Evolutionary conservation across 2,888 invertebrate species (phyloP), one percentile per base, ranked within the genome.

Genomic region (Cryptocephalus primarius): DNA sequence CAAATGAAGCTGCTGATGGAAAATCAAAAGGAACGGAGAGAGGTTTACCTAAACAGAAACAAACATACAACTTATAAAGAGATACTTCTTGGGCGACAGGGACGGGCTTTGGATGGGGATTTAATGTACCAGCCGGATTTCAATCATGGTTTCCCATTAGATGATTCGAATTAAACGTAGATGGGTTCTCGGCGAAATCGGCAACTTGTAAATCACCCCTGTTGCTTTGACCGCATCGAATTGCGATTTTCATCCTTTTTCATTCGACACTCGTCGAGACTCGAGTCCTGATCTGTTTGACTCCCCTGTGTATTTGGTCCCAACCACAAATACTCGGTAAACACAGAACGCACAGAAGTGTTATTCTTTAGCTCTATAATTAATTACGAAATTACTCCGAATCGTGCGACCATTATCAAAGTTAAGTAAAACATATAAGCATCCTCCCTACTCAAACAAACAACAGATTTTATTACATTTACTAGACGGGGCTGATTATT

Each of bases 41-140:
- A 66, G 66, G 64, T 66, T 66, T 64, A 62, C 65, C 63, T 63
- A 64, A 66, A 67, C 66, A 67, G 66, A 67, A 67, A 68, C 68
- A 68, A 68, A 67, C 64, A 22, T 22, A 66, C 62, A 63, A 64
- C 65, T 65, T 66, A 64, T 66, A 65, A 65, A 67, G 65, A 62
- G 63, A 60, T 59, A 47, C 53, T 56, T 49, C 54, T 53, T 54
- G 51, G 50, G 32, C 34, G 32, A 33, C 53, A 53, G 53, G 36
- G 34, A 34, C 41, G 51, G 44, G 48, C 40, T 47, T 38, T 32
- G 33, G 42, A 9, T 22, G 2, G 13, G 13, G 36, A 12, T 31
- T 11, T 9, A 32, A n/a, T 3, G 33, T 6, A 22, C 22, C 22
- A 6, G 2, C 22, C 22, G 22, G 22, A 6, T 22, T 22, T 22